Evolutionary conservation across 2,888 invertebrate species (phyloP).

Genomic region (Eupithecia dodoneata): DNA sequence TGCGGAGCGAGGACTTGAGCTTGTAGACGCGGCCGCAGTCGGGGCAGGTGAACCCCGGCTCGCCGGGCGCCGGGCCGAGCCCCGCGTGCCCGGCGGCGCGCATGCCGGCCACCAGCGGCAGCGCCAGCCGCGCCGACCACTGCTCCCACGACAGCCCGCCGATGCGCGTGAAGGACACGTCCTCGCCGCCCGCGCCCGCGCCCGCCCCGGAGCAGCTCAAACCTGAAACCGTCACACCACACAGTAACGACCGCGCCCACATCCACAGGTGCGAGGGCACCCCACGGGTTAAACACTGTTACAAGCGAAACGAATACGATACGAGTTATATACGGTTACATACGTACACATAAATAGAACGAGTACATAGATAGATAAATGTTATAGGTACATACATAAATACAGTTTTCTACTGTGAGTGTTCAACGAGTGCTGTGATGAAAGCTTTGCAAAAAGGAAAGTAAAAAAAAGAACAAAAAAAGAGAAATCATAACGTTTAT

Average conservation of each 20-base stretch:
- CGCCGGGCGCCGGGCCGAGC: slow-evolving; percentile 61
- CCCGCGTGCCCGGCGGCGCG: slow-evolving; percentile 48
- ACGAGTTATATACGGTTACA: slow-evolving; percentile 66
- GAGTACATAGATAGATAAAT: slow-evolving; percentile 56
- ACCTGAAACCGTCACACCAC: slow-evolving; percentile 66
- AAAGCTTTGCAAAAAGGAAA: slow-evolving; percentile 79
- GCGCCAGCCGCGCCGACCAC: slow-evolving; percentile 90
- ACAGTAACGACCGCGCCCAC: slow-evolving; percentile 42
- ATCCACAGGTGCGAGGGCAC: not conserved
- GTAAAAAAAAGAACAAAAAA: slow-evolving; percentile 74
- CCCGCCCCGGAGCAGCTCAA: slow-evolving; percentile 24
- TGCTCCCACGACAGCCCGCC: slow-evolving; percentile 88
- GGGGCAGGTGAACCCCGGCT: slow-evolving; percentile 88
- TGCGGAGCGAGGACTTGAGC: slow-evolving; percentile 92
- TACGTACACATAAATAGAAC: slow-evolving; percentile 46
- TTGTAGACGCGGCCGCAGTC: slow-evolving; percentile 94
- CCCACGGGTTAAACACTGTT: slow-evolving; percentile 71
- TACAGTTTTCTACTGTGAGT: slow-evolving; percentile 76
- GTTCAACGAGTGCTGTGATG: slow-evolving; percentile 82
- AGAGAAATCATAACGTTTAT: slow-evolving; percentile 77
- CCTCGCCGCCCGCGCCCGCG: slow-evolving; percentile 63
- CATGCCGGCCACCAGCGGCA: slow-evolving; percentile 85
- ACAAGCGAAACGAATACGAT: slow-evolving; percentile 68
- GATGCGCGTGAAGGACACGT: slow-evolving; percentile 89
- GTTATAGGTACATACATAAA: slow-evolving; percentile 53